Conservation (phyloP, 2,113 vertebrate species). For the Nycticryphes semicollaris region DNA sequence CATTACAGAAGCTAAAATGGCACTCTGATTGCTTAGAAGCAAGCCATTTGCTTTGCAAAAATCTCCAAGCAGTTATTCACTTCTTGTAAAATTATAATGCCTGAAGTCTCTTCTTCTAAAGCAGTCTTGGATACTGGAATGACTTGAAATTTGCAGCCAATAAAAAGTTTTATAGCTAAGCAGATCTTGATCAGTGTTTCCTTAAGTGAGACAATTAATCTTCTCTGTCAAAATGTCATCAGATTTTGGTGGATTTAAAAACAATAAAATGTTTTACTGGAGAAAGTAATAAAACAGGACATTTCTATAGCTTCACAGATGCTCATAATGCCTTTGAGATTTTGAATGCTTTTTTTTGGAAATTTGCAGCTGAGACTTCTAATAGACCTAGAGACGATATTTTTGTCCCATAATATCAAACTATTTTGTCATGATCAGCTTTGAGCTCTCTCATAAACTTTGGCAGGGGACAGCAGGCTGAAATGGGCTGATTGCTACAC, state of each 20-base stretch:
- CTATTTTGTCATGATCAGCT: neutral
- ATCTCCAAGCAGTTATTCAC: conserved; percentile 27
- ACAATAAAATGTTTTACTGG: neutral
- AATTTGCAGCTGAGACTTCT: neutral
- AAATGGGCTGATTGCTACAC: neutral
- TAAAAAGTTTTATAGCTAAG: conserved; percentile 35
- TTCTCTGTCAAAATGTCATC: conserved; percentile 12
- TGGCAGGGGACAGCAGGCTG: neutral
- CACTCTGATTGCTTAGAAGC: neutral
- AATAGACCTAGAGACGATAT: neutral
- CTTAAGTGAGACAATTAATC: conserved; percentile 26
- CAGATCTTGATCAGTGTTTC: conserved; percentile 11
- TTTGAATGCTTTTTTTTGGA: neutral
- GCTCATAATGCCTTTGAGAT: neutral
- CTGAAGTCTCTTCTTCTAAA: neutral
- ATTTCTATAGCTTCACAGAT: neutral
- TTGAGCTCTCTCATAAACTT: neutral
- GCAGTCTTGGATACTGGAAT: neutral
- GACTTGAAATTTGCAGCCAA: conserved; percentile 12
- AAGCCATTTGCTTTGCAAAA: conserved; percentile 28
- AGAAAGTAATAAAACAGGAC: neutral
- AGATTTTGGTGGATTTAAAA: neutral
- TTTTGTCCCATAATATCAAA: neutral
- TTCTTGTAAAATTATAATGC: conserved; percentile 41
- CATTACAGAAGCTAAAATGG: neutral